Percentiles rank a stretch among this genome's conserved stretches.
phyloP scores from a whole-genome alignment of 2,797 vertebrate genomes.

The Dermochelys coriacea region DNA sequence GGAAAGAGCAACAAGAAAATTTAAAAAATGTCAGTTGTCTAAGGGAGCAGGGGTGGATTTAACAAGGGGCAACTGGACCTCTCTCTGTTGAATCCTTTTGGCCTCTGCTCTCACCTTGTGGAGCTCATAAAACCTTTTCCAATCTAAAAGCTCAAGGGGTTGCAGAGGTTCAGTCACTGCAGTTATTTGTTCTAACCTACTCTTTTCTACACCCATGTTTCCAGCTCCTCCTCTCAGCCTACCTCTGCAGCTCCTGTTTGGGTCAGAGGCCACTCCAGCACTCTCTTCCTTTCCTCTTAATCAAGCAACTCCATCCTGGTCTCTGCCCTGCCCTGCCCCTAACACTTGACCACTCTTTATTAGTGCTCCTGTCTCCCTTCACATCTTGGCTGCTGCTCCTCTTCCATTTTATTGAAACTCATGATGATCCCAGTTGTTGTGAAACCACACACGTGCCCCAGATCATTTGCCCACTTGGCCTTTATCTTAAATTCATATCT shows the following conservation, averaged over 20 bases:
- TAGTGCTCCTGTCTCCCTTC: background rate
- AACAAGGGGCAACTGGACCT: background rate
- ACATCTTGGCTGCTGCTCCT: background rate
- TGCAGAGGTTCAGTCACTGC: background rate
- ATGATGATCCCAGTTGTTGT: background rate
- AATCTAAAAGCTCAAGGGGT: background rate
- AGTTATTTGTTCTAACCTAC: background rate
- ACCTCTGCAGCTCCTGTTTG: background rate
- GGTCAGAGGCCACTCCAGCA: background rate
- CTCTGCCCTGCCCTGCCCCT: background rate
- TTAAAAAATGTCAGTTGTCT: background rate
- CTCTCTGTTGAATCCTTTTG: background rate
- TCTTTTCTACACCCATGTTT: background rate
- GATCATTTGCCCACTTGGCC: background rate
- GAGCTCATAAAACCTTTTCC: background rate
- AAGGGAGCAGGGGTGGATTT: background rate
- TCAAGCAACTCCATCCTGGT: background rate
- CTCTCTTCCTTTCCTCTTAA: background rate
- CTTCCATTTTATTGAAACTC: background rate
- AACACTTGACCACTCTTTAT: background rate
- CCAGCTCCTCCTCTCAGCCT: background rate
- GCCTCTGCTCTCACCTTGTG: background rate
- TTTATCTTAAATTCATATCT: background rate
- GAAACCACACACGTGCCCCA: background rate
- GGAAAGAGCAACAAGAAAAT: background rate